These are phyloP conservation scores for Ia io DNA, from an alignment of 2,113 vertebrate genomes.

Conservation along the genomic window DNA sequence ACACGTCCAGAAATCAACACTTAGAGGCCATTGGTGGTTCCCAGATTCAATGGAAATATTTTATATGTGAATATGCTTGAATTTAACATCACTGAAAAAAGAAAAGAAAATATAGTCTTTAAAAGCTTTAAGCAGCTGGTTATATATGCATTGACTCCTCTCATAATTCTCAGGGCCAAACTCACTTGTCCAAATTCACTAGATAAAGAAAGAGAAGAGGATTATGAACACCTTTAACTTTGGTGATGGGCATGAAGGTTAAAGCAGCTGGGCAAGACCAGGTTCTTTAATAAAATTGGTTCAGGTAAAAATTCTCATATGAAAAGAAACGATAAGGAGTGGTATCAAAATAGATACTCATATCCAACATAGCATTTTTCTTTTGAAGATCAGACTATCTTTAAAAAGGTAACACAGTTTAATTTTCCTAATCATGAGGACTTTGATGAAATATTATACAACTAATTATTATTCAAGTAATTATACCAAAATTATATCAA, in stretches of 20 bases:
- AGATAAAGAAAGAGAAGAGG: not conserved
- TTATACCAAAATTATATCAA: not conserved
- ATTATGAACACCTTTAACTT: not conserved
- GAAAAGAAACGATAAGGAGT: not conserved
- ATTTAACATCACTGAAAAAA: not conserved
- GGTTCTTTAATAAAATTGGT: not conserved
- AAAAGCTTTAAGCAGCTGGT: not conserved
- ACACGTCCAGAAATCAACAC: conserved; percentile 29
- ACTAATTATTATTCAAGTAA: conserved; percentile 23
- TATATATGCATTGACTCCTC: not conserved
- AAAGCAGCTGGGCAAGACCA: not conserved
- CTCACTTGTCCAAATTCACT: not conserved
- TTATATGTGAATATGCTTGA: not conserved
- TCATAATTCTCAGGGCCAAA: not conserved
- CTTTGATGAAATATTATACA: not conserved
- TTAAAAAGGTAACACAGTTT: not conserved
- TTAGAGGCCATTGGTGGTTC: not conserved
- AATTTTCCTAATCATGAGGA: not conserved
- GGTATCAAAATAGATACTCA: not conserved
- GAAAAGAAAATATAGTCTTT: not conserved
- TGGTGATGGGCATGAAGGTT: not conserved
- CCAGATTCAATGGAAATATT: not conserved
- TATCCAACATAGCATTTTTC: not conserved
- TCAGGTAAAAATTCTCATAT: not conserved
- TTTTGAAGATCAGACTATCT: not conserved